Evolutionary conservation across 1,140 invertebrate genomes (phyloP), one percentile per base, ranked within the genome.

Genomic region (Zaprionus camerounensis): DNA sequence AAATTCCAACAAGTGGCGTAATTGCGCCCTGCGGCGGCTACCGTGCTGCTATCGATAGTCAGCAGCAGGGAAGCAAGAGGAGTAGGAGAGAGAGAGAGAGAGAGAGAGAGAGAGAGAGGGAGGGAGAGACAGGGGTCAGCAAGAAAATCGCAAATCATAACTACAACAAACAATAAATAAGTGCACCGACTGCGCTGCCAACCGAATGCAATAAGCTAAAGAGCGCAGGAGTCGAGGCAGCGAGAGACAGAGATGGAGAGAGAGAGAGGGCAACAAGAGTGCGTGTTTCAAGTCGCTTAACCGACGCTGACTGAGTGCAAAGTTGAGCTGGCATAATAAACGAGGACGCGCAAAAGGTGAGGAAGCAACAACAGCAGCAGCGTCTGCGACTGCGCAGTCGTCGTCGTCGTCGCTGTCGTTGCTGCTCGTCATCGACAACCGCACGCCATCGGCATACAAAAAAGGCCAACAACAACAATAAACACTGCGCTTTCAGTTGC

Each of bases 1-100:
- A 88, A 91, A 91, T 88, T 88, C 85, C 85, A 88, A 91, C 85
- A 90, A 90, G 85, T 90, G 85, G 86, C 85, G 73, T 90, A 90
- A 90, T 90, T 88, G 85, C 85, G 85, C 85, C 85, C 85, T 85
- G 76, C 78, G 85, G 85, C 85, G 70, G 85, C 85, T 90, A 88
- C 85, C 85, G 85, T 88, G 79, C 82, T 64, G 80, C 65, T 74
- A 78, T 82, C 76, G 81, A 78, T 74, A 66, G 65, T 62, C 51
- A 63, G 55, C 55, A 34, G 57, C 13, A 5, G 15, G n/a, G 7
- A 58, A 51, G 46, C 28, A 36, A 28, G 31, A 28, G 1, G 15
- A 12, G 36, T 1, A 3, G 9, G 5, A 26, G 11, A 38, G 58
- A 22, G 26, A n/a, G 38, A 3, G 41, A 2, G 41, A 17, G 41